Evolutionary conservation across 2,113 vertebrate species (phyloP), one percentile per base, ranked within the genome.

Genomic region (Melanostigma gelatinosum): DNA sequence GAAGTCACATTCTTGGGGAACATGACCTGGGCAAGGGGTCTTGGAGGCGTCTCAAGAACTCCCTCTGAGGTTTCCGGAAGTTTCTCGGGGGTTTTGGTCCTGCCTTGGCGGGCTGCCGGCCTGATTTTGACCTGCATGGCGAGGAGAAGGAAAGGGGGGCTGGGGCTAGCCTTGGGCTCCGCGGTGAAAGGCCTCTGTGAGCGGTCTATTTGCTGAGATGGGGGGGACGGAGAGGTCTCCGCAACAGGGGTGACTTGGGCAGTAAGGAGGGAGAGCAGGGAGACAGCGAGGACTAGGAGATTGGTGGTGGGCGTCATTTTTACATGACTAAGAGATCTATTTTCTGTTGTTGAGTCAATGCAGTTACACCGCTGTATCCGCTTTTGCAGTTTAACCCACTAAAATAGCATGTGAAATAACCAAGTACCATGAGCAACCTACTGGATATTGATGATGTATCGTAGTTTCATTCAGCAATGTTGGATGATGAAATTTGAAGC

Each of bases 281-380:
- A 91, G 90, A 93, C 89, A 67, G 92, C 91, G 64, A 90, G 85
- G 84, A 93, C 84, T 93, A 89, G 75, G 88, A 94, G 89, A 93
- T 91, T 92, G 86, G 88, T 91, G 82, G 93, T 93, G 93, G 94
- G 93, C 87, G 92, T 94, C 94, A 95, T 96, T 92, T 95, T 95
- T 93, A 94, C 92, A 94, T 95, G 94, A 93, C 93, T 94, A 93
- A 92, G 86, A 86, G 87, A 87, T 90, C 94, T 94, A 93, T 92
- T 94, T 94, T 94, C 83, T 94, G 85, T 88, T 72, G 82, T 88
- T 92, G 93, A 94, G 85, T 94, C 92, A 91, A 94, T 85, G 85
- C 87, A 63, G 85, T 85, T 86, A 84, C 85, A 91, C 82, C 68
- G 86, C 75, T 87, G 90, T 90, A 84, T 92, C 84, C 76, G 83